Base-by-base conservation (phyloP, 2,797 vertebrate species). In the Brachymystax lenok region DNA sequence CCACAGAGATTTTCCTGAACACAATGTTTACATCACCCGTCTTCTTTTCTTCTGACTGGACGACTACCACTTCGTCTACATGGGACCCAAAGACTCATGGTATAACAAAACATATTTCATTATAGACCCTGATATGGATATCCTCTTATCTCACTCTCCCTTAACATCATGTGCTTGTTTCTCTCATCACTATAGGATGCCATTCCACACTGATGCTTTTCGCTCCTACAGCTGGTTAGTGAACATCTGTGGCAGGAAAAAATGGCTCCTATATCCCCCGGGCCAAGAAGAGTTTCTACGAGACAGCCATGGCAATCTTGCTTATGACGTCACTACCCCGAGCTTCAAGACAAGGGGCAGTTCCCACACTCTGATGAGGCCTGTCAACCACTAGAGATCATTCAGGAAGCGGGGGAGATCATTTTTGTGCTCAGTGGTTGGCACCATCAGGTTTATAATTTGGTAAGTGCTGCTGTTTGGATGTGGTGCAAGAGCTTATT, bases 171-270 rank as follows among this genome's bases (percentile, higher is more conserved):
- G 3, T 4, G 12, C n/a, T 71, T 82, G 35, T 40, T 56, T 12
- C 54, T 75, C 6, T 78, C 56, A 4, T 2, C n/a, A 19, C 71
- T 24, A 61, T 85, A 99, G 98, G 98, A 99, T 97, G 0, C 98
- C 98, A 0, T 99, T 99, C 94, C 98, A 99, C 0, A 96, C 96
- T 0, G 98, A 99, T 67, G 97, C 98, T 12, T 97, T 99, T 91
- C 95, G 95, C 78, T 99, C 98, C 72, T 98, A 96, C 87, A 99
- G 98, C 88, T 99, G 98, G 98, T 99, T 97, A 0, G 98, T 96
- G 74, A 99, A 99, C 81, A 89, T 99, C 63, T 99, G 98, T 0
- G 98, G 98, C 12, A 94, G 95, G 69, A 99, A 99, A 84, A 96
- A 92, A 10, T 99, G 98, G 97, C 89, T 99, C 1, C 85, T 99